Evolutionary conservation across 2,797 vertebrate species (phyloP).

Genomic region (Otus scops): DNA sequence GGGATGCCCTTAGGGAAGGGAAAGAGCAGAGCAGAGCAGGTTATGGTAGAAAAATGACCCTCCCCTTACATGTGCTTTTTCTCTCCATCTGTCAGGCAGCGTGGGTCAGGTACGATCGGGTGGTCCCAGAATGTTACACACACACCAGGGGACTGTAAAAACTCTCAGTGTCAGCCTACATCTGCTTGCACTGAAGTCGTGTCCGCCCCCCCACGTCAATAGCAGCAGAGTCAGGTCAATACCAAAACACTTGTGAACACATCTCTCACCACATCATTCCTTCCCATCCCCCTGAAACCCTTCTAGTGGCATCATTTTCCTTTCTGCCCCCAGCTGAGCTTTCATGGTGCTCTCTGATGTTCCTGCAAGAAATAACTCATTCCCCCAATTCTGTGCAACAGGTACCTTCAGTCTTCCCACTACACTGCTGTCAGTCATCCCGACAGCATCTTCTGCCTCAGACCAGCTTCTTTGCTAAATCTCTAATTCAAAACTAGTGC

Average conservation of each 20-base stretch:
- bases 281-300: not conserved
- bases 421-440: not conserved
- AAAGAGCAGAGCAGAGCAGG: not conserved
- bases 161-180: not conserved
- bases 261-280: rapidly evolving
- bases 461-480: not conserved
- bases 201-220: not conserved
- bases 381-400: not conserved
- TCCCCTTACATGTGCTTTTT: not conserved
- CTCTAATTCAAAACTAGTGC: not conserved
- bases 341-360: not conserved
- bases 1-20: not conserved
- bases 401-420: not conserved
- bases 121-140: slow-evolving; percentile 2
- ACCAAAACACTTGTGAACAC: not conserved
- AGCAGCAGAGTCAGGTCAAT: not conserved
- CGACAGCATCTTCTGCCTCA: rapidly evolving
- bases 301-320: not conserved
- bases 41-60: not conserved
- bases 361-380: not conserved
- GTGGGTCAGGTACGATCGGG: not conserved
- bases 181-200: not conserved
- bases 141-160: slow-evolving; percentile 21
- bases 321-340: not conserved
- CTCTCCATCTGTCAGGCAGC: rapidly evolving